These are phyloP conservation scores for Scarus forsteni DNA, from an alignment of 2,797 vertebrate genomes.

Conservation along the genomic window DNA sequence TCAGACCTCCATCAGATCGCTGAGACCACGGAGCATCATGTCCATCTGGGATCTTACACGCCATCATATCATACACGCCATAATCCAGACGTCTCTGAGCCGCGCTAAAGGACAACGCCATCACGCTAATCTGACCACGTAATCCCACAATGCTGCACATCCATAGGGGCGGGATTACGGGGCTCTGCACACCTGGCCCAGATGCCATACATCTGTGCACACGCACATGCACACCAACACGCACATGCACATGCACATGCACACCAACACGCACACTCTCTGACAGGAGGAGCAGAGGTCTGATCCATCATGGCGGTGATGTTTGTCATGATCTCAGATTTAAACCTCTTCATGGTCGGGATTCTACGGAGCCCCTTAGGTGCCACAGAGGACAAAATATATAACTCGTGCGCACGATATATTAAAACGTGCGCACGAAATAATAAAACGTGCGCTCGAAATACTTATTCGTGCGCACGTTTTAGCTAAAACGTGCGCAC, in stretches of 20 bases:
- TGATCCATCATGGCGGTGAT: too few relatives aligned
- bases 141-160: slow-evolving; percentile 68
- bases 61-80: slow-evolving; percentile 38
- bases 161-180: slow-evolving; percentile 68
- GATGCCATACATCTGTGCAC: slow-evolving; percentile 64
- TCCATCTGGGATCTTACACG: slow-evolving; percentile 23
- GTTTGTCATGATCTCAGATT: too few relatives aligned
- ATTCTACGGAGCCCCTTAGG: too few relatives aligned
- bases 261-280: slow-evolving; percentile 25
- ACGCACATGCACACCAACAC: slow-evolving; percentile 31
- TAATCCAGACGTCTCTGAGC: slow-evolving; percentile 48
- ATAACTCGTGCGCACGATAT: too few relatives aligned
- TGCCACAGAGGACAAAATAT: too few relatives aligned
- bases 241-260: slow-evolving; percentile 31
- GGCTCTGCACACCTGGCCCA: slow-evolving; percentile 72
- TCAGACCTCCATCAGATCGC: neutral
- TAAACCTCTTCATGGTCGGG: too few relatives aligned
- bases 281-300: neutral
- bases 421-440: too few relatives aligned
- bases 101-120: slow-evolving; percentile 37
- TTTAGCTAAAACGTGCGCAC: too few relatives aligned
- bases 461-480: too few relatives aligned
- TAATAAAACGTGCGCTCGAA: too few relatives aligned
- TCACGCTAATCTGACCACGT: slow-evolving; percentile 61
- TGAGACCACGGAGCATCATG: slow-evolving; percentile 19